Evolutionary conservation across 2,113 vertebrate species (phyloP), one percentile per base, ranked within the genome.

Genomic region (Urocolius indicus): DNA sequence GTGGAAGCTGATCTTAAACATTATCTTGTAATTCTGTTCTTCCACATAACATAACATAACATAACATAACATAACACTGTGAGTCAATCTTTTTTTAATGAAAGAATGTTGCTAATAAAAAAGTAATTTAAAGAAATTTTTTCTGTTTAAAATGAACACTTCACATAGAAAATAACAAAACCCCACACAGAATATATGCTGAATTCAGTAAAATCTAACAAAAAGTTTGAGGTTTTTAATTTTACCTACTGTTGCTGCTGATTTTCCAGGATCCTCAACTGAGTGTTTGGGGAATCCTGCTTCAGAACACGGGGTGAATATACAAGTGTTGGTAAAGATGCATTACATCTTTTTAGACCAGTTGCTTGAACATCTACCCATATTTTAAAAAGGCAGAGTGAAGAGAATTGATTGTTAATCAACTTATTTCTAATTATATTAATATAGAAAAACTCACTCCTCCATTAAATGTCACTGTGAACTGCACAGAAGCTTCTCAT

Each of bases 381-480:
- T 41, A 36, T 59, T 67, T 81, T 77, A 13, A 2, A 73, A 71
- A 46, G 8, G 6, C 22, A 59, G 16, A 77, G 6, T 62, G 38
- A 77, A 75, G 43, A 71, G 3, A 67, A 3, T 3, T 46, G 32
- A 12, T 67, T 77, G 13, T 48, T 90, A 80, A 88, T 36, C n/a
- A 19, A 67, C 9, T n/a, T 43, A n/a, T 63, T 86, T 86, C 32
- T 89, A 4, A 16, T 81, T 55, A 18, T 36, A 9, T 78, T 73
- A 24, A 38, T 77, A 10, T 54, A 98, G 97, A 97, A 87, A 93
- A 51, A 29, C 87, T 96, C 19, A 94, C 85, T 8, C 78, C 97
- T 27, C 97, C 97, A 18, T 10, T n/a, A 72, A 96, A 98, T 9
- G 54, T 97, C 79, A 90, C 84, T 27, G 92, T 94, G 48, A 75